These are phyloP conservation scores for Drosophila nigrodunni DNA, from an alignment of 1,140 invertebrate genomes.

Conservation along the genomic window DNA sequence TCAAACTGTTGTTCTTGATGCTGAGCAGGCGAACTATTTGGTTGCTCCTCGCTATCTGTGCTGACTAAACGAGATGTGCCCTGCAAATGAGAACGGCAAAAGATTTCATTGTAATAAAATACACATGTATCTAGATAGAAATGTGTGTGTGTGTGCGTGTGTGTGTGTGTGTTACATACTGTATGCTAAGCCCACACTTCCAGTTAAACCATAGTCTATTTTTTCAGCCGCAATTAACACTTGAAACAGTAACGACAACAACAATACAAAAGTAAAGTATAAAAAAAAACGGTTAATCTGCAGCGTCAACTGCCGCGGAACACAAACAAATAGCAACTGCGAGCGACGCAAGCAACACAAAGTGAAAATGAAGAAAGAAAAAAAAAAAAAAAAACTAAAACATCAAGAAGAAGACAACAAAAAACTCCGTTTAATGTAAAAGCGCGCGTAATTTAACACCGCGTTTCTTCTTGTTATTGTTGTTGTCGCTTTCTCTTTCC, in stretches of 20 bases:
- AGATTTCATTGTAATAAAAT: constrained; percentile 27
- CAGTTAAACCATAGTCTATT: constrained; percentile 13
- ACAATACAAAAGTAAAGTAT: not conserved
- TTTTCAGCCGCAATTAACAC: constrained; percentile 39
- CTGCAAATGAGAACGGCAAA: constrained; percentile 55
- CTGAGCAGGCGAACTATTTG: constrained; percentile 63
- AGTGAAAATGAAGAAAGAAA: constrained; percentile 50
- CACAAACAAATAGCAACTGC: constrained; percentile 50
- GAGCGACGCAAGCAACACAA: constrained; percentile 12
- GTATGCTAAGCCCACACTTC: not conserved
- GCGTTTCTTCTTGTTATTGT: constrained; percentile 47
- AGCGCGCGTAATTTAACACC: constrained; percentile 82
- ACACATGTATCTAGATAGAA: not conserved
- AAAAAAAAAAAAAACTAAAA: constrained; percentile 28
- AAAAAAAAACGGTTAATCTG: constrained; percentile 18
- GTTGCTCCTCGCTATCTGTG: constrained; percentile 87
- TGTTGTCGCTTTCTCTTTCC: constrained; percentile 73
- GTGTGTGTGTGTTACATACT: not conserved
- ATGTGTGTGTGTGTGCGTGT: not conserved
- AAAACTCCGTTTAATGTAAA: constrained; percentile 66
- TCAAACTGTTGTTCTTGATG: constrained; percentile 36
- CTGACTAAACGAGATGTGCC: constrained; percentile 88
- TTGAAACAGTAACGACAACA: constrained; percentile 28
- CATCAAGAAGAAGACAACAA: constrained; percentile 24
- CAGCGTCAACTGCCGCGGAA: constrained; percentile 36